Base-by-base conservation (phyloP, 2,888 invertebrate genomes). In the Dichetophora obliterata region DNA sequence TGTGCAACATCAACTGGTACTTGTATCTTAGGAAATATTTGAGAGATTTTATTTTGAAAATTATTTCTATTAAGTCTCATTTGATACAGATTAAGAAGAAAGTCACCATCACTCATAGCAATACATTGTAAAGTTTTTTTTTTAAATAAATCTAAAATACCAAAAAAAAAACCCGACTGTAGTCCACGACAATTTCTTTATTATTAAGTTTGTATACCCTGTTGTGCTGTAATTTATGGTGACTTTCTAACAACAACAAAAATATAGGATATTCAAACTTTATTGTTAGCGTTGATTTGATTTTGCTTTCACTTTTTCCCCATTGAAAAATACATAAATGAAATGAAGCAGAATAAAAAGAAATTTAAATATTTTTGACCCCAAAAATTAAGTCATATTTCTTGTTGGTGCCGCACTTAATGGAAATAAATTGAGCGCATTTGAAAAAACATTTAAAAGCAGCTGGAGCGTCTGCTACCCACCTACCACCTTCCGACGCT, bases 231-330 rank as follows among this genome's bases (percentile, higher is more conserved):
- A 43, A 66, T 66, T 66, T 66, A 43, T 66, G 43, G 66, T 37
- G 37, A 66, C 43, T 66, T 66, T 37, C 43, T n/a, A 37, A 65
- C 31, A 65, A n/a, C 14, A 34, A 65, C 19, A 65, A 19, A 31
- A 66, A 5, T n/a, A 4, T 5, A 34, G 66, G 19, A 19, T 27
- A 59, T 22, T 19, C 27, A 66, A 31, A 52, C 22, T 61, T 63
- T 22, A 16, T 48, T 76, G 52, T 71, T 66, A 68, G 72, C 72
- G 72, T 76, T 76, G 76, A 72, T 76, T 76, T 76, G 54, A 76
- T 76, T 76, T 73, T 48, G 57, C 37, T 68, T 43, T 34, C 70
- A 16, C 57, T 75, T 72, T 71, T 31, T 43, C 43, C 50, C 48
- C 48, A 19, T 43, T 37, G 59, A 66, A 37, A 37, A 37, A 59